These are phyloP conservation scores for Lethocerus indicus DNA, from an alignment of 1,140 invertebrate species.

Conservation along the genomic window DNA sequence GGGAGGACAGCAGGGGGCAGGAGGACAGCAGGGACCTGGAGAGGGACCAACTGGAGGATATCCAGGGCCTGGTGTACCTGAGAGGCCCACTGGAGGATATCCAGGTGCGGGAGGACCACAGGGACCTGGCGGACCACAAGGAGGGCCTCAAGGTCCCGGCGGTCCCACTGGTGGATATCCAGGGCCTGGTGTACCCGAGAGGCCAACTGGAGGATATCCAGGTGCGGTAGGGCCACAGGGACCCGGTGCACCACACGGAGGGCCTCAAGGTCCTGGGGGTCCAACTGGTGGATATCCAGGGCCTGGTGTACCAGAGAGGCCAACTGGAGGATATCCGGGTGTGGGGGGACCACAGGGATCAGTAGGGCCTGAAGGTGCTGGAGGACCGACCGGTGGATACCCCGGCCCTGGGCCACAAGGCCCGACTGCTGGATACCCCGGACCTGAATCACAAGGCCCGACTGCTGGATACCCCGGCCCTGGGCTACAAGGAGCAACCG, in stretches of 20 bases:
- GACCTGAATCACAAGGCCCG: not conserved
- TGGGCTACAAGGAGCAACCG: not conserved
- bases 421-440: not conserved
- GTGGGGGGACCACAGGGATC: slow-evolving; percentile 7
- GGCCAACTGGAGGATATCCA: slow-evolving; percentile 14
- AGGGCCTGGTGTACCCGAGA: slow-evolving; percentile 11
- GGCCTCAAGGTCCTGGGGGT: not conserved
- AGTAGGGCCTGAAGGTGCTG: slow-evolving; percentile 16
- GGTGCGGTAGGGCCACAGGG: slow-evolving; percentile 12
- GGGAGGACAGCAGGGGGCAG: slow-evolving; percentile 16
- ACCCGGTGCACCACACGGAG: slow-evolving; percentile 1
- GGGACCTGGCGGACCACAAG: slow-evolving; percentile 16
- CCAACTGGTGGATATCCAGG: slow-evolving; percentile 4
- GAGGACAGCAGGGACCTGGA: slow-evolving; percentile 10
- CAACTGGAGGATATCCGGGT: slow-evolving; percentile 5
- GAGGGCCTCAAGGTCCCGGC: slow-evolving; percentile 19
- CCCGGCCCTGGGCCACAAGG: not conserved
- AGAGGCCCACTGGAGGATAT: slow-evolving; percentile 14
- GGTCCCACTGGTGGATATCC: slow-evolving; percentile 17
- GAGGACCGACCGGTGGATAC: not conserved
- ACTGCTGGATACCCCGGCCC: not conserved
- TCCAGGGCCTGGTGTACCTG: slow-evolving; percentile 7
- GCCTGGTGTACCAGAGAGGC: slow-evolving; percentile 2
- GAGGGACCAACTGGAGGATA: slow-evolving; percentile 7
- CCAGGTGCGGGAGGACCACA: slow-evolving; percentile 15